Evolutionary conservation across 2,888 invertebrate species (phyloP).

Genomic region (Lasioglossum figueresi): DNA sequence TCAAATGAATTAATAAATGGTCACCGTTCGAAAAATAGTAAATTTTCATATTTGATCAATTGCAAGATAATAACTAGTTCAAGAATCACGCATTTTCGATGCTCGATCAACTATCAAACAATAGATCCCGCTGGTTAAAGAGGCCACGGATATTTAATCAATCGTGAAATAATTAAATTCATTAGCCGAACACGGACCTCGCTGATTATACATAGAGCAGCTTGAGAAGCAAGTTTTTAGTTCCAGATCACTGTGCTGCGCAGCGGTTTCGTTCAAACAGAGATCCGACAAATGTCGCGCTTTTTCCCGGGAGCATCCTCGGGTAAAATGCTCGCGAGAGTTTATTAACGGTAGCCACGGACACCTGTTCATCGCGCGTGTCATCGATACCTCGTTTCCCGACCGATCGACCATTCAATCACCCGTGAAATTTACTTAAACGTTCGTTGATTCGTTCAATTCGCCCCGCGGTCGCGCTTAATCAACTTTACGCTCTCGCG

Average conservation of each 20-base stretch:
- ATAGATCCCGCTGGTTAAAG: not conserved
- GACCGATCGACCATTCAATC: not conserved
- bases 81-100: not conserved
- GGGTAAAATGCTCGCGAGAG: not conserved
- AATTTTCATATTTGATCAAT: not conserved
- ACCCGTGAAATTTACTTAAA: conserved; percentile 18
- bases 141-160: not conserved
- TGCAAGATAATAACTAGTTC: not conserved
- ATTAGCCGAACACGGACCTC: not conserved
- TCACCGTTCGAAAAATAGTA: not conserved
- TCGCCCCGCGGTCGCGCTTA: not conserved
- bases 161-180: not conserved
- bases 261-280: not conserved
- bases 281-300: not conserved
- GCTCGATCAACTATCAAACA: not conserved
- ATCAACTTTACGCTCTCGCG: not conserved
- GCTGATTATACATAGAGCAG: not conserved
- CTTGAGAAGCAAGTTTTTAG: not conserved
- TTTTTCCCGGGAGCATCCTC: not conserved
- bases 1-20: not conserved
- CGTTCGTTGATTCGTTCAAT: not conserved
- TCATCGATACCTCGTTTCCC: conserved; percentile 27
- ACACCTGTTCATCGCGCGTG: conserved; percentile 7
- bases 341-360: conserved; percentile 12
- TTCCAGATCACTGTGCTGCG: not conserved